Evolutionary conservation across 2,797 vertebrate genomes (phyloP), one percentile per base, ranked within the genome.

Genomic region (Gallinago solitaria): DNA sequence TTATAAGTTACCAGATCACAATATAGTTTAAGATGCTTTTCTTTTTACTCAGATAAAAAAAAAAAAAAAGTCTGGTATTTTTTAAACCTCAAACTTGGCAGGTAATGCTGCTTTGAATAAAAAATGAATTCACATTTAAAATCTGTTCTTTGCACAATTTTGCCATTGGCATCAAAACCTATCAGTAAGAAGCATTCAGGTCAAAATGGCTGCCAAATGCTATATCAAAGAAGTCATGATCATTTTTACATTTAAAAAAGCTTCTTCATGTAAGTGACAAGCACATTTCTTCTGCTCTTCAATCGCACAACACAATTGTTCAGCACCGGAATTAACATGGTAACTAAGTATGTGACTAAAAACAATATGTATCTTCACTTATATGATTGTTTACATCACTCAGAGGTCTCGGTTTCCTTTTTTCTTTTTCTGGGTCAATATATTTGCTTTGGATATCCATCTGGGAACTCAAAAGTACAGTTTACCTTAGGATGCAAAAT

Each of bases 401-500:
- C 33, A 28, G 85, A 86, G 25, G 20, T 57, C 69, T 57, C 12
- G 3, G 23, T 89, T 87, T 32, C 48, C 68, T 93, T 63, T 84
- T 89, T 35, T 20, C n/a, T 78, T 95, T 90, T 90, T 57, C 68
- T 74, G 70, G 47, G 33, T 96, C 82, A 94, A 39, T 56, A 50
- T 84, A 37, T 80, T 83, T 88, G 57, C 54, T 67, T 63, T 77
- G 54, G 32, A 85, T 70, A 81, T 48, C 27, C 83, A 91, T 83
- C 90, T 92, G 93, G 83, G 82, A 97, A 94, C 57, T 90, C 91
- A 80, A 81, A 97, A 91, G 82, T 79, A 71, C 45, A 96, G 89
- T 97, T 97, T 97, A 96, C 90, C 95, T 97, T 93, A 83, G 90
- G 94, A 96, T 70, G 48, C 89, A 91, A 97, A 97, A 97, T 65